Evolutionary conservation across 1,140 invertebrate genomes (phyloP).

Genomic region (Aricia agestis): DNA sequence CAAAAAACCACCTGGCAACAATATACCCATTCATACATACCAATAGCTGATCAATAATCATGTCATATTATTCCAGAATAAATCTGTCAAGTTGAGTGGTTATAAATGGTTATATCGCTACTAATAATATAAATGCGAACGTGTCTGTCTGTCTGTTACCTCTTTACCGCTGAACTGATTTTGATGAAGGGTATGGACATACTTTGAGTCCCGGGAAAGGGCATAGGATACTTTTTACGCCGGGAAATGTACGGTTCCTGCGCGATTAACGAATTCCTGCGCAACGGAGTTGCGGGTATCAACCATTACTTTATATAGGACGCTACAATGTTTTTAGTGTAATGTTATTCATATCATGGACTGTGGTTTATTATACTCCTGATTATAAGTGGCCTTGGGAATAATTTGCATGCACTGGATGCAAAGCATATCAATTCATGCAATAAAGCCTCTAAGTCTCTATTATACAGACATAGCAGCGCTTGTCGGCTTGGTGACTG

Average conservation of each 20-base stretch:
- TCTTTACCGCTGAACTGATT: no score
- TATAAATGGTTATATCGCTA: no score
- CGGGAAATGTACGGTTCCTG: no score
- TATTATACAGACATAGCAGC: no score
- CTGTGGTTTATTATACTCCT: background rate
- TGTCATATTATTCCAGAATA: background rate
- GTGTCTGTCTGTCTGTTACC: no score
- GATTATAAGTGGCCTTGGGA: background rate
- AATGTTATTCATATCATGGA: background rate
- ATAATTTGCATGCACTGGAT: background rate
- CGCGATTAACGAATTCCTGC: no score
- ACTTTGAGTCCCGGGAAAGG: no score
- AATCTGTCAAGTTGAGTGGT: background rate
- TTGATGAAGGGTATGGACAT: no score
- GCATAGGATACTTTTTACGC: no score
- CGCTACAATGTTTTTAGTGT: background rate
- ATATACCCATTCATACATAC: background rate
- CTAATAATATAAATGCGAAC: no score
- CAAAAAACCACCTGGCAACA: slow-evolving; percentile 1
- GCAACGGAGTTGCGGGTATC: no score
- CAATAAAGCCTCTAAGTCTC: background rate
- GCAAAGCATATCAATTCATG: background rate
- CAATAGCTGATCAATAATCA: background rate
- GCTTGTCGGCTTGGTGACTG: background rate
- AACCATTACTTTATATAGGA: no score